phyloP scores from a whole-genome alignment of 2,888 invertebrate genomes.

The Xylota sylvarum region DNA sequence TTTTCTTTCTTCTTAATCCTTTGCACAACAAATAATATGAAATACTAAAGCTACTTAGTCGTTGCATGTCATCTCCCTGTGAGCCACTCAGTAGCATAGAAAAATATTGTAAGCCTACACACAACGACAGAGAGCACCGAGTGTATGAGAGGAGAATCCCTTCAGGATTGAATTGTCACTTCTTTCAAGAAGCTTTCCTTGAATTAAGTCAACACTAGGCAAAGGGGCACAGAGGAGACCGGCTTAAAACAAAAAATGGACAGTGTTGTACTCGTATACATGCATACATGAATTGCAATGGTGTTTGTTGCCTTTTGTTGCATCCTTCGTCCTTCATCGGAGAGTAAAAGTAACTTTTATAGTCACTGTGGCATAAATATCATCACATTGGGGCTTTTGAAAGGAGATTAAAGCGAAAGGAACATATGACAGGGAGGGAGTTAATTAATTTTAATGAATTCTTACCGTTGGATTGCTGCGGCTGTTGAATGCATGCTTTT shows the following conservation, averaged over 20 bases:
- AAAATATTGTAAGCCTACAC: constrained; percentile 8
- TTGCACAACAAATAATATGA: constrained; percentile 43
- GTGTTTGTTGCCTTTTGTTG: constrained; percentile 61
- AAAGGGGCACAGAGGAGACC: background rate
- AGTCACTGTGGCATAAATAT: constrained; percentile 49
- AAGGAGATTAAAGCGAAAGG: constrained; percentile 6
- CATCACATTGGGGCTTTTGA: background rate
- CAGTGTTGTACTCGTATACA: constrained; percentile 19
- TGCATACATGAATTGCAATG: constrained; percentile 15
- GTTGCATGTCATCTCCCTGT: constrained; percentile 53
- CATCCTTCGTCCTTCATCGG: constrained; percentile 56
- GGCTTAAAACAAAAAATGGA: constrained; percentile 27
- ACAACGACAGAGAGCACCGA: constrained; percentile 26
- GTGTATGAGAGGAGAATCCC: constrained; percentile 32
- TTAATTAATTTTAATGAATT: constrained; percentile 69
- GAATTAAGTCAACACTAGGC: constrained; percentile 48
- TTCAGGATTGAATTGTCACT: constrained; percentile 71
- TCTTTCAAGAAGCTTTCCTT: constrained; percentile 74
- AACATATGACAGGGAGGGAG: constrained; percentile 8
- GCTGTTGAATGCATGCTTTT: constrained; percentile 27
- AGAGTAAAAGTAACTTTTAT: constrained; percentile 49
- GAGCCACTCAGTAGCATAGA: constrained; percentile 63
- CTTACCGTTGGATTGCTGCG: background rate
- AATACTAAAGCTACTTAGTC: constrained; percentile 63
- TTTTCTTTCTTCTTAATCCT: constrained; percentile 45